Evolutionary conservation across 2,888 invertebrate species (phyloP).

Genomic region (Eilema sororculum): DNA sequence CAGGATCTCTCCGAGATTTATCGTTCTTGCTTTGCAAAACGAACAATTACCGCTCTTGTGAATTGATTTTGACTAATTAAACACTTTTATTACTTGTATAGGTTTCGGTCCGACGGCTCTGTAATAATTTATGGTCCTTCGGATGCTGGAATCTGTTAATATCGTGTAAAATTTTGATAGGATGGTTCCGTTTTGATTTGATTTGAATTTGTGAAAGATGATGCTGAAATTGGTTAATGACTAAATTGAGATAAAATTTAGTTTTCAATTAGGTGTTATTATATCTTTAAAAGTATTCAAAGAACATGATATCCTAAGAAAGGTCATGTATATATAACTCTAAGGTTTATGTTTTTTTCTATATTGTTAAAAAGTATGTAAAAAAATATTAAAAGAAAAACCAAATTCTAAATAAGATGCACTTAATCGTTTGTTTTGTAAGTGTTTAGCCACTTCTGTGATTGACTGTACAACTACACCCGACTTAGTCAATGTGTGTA

Average conservation of each 20-base stretch:
- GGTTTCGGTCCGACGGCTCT: conserved; percentile 32
- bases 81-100: conserved; percentile 65
- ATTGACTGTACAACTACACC: neutral
- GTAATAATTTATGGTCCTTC: conserved; percentile 44
- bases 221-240: neutral
- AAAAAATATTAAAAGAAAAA: too few relatives aligned
- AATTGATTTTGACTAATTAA: conserved; percentile 76
- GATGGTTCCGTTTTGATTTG: neutral
- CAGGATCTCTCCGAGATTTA: conserved; percentile 65
- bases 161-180: conserved; percentile 11
- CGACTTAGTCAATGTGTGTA: neutral
- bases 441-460: neutral
- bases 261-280: neutral
- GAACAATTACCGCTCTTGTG: conserved; percentile 65
- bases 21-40: conserved; percentile 59
- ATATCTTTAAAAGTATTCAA: neutral
- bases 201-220: conserved; percentile 11
- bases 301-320: too few relatives aligned
- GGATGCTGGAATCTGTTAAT: conserved; percentile 25
- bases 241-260: neutral
- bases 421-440: neutral
- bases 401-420: too few relatives aligned
- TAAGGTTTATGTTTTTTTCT: too few relatives aligned
- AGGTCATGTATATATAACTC: too few relatives aligned
- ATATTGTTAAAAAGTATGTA: too few relatives aligned